Conservation (phyloP, 1,140 invertebrate genomes). For the Bombus superbus region DNA sequence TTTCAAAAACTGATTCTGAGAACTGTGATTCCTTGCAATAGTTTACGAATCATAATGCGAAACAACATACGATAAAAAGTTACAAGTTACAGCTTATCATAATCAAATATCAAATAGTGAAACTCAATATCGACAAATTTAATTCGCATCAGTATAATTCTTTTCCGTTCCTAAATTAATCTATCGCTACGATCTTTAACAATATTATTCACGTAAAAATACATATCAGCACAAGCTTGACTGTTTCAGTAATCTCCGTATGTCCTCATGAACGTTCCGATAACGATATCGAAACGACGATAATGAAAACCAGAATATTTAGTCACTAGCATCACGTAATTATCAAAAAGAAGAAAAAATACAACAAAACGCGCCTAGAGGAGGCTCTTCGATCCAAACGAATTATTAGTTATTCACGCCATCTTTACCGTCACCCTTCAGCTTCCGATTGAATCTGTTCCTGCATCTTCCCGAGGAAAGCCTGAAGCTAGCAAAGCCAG, state of each 20-base stretch:
- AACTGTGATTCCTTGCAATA: not conserved
- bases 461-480: slow-evolving; percentile 67
- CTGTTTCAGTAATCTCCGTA: not conserved
- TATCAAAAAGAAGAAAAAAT: not conserved
- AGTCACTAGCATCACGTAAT: not conserved
- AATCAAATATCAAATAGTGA: not conserved
- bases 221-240: not conserved
- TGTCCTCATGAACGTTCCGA: not conserved
- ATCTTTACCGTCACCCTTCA: slow-evolving; percentile 70
- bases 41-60: not conserved
- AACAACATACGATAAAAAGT: not conserved
- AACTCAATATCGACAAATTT: not conserved
- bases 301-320: not conserved
- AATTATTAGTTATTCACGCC: slow-evolving; percentile 25
- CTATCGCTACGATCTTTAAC: not conserved
- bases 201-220: not conserved
- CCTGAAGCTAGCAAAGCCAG: slow-evolving; percentile 62
- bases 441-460: slow-evolving; percentile 69
- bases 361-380: not conserved
- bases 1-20: not conserved
- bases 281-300: not conserved
- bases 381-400: slow-evolving; percentile 13
- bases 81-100: not conserved
- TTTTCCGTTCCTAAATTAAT: not conserved
- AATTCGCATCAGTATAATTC: not conserved